These are phyloP conservation scores for Otolemur garnettii DNA, from an alignment of 2,113 vertebrate genomes.

Conservation along the genomic window DNA sequence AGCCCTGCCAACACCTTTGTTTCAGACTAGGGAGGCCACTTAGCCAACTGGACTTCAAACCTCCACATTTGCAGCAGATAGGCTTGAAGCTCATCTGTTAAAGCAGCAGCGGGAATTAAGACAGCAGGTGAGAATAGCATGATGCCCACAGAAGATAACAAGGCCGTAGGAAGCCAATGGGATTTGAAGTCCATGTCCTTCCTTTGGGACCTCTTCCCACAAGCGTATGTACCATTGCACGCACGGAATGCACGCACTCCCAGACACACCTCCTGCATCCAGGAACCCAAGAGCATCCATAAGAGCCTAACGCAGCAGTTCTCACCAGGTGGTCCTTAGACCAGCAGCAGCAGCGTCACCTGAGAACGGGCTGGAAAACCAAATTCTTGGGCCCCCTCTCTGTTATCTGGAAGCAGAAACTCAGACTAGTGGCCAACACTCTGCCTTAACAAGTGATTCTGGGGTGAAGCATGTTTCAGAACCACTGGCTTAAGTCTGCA, in stretches of 20 bases:
- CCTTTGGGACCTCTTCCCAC: not conserved
- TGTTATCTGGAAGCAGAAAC: not conserved
- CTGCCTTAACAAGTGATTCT: not conserved
- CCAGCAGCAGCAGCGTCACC: not conserved
- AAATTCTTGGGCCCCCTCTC: not conserved
- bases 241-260: rapidly evolving
- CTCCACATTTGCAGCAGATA: too few relatives aligned
- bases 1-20: not conserved
- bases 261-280: rapidly evolving
- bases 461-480: not conserved
- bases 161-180: rapidly evolving
- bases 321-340: not conserved
- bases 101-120: not conserved
- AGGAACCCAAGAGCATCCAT: not conserved
- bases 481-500: not conserved
- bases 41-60: not conserved
- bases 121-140: not conserved
- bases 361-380: not conserved
- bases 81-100: not conserved
- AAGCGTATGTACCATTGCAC: rapidly evolving
- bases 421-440: too few relatives aligned
- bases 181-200: not conserved
- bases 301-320: not conserved
- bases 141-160: too few relatives aligned
- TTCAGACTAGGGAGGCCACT: not conserved